These are phyloP conservation scores for Cyprinodon variegatus DNA, from an alignment of 2,113 vertebrate species.

Conservation along the genomic window DNA sequence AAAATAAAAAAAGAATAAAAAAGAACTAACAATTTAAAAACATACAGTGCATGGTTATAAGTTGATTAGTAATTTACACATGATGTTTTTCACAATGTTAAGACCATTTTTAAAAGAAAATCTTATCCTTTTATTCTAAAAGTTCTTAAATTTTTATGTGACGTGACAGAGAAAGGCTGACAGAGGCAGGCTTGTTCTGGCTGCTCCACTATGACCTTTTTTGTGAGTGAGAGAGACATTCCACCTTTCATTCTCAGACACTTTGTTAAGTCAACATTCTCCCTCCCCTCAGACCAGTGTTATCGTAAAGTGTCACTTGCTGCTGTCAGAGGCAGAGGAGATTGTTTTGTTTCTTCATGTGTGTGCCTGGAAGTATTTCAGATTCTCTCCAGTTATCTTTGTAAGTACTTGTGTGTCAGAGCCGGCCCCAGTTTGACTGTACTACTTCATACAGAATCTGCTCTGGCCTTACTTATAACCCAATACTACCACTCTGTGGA, in stretches of 20 bases:
- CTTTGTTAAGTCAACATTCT: conserved; percentile 75
- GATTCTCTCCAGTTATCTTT: conserved; percentile 28
- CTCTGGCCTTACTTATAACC: conserved; percentile 46
- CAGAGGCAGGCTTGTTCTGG: conserved; percentile 43
- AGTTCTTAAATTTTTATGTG: conserved; percentile 20
- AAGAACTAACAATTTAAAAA: not conserved
- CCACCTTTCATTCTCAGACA: conserved; percentile 74
- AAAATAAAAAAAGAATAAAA: not conserved
- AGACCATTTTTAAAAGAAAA: not conserved
- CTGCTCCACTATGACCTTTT: conserved; percentile 66
- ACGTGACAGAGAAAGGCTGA: conserved; percentile 21
- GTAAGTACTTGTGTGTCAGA: conserved; percentile 2
- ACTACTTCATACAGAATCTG: not conserved
- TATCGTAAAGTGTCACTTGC: conserved; percentile 72
- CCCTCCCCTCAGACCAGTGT: conserved; percentile 61
- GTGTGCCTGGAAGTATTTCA: conserved; percentile 18
- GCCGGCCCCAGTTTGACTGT: conserved; percentile 7
- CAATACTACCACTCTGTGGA: conserved; percentile 77
- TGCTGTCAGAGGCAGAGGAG: conserved; percentile 68
- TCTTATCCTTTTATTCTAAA: conserved; percentile 10
- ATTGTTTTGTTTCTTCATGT: conserved; percentile 53
- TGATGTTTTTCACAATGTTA: not conserved
- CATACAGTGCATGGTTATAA: not conserved
- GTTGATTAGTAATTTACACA: not conserved
- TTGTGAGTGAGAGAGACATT: conserved; percentile 62